Conservation (phyloP, 2,888 invertebrate species). For the Anodontia alba region DNA sequence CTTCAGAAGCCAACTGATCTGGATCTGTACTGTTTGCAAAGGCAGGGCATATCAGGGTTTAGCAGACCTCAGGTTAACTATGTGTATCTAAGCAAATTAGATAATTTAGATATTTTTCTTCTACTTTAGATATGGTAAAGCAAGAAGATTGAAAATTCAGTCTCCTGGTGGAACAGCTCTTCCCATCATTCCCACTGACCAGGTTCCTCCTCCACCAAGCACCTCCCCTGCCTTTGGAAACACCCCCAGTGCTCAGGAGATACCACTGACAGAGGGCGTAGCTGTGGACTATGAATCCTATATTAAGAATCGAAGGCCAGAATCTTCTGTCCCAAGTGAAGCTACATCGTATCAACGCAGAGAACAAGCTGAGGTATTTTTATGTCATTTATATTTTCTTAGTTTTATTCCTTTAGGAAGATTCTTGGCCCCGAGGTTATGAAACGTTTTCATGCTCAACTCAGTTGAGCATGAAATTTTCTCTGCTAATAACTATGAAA, state of each 20-base stretch:
- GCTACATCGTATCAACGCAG: constrained; percentile 47
- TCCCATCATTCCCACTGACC: constrained; percentile 56
- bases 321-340: constrained; percentile 71
- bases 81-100: no score
- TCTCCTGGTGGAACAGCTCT: constrained; percentile 39
- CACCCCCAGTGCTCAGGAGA: constrained; percentile 27
- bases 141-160: constrained; percentile 25
- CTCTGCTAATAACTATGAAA: no score
- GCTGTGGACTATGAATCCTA: constrained; percentile 73
- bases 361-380: constrained; percentile 39
- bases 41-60: no score
- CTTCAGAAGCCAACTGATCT: no score
- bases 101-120: no score
- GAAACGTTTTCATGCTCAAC: no score
- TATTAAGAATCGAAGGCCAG: constrained; percentile 62
- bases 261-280: constrained; percentile 27
- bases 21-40: no score
- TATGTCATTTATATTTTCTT: no score
- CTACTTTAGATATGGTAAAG: not conserved
- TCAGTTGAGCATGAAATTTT: no score
- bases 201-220: constrained; percentile 65
- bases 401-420: not conserved
- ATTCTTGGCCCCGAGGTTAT: no score
- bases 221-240: constrained; percentile 61
- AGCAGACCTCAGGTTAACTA: no score